A percentile compares a stretch with the other conserved stretches of the same genome.
Evolutionary conservation across 2,888 invertebrate genomes (phyloP).

Genomic region (Heteromurus nitidus): DNA sequence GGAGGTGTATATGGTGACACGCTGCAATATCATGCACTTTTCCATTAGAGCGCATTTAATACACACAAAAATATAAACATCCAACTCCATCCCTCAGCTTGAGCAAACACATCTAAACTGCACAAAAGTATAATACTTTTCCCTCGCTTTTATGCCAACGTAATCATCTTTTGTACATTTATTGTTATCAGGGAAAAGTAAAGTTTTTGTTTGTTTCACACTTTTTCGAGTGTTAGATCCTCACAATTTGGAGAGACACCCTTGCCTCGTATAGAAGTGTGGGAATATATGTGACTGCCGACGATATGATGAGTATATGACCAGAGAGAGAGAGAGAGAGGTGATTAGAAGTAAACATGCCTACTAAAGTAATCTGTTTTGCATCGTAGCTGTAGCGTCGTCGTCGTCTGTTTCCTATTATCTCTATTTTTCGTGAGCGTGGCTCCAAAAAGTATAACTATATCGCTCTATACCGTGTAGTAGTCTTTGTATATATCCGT

Average conservation of each 20-base stretch:
- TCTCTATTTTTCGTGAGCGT: slow-evolving; percentile 11
- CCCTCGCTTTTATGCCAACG: slow-evolving; percentile 11
- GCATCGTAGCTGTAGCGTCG: slow-evolving; percentile 2
- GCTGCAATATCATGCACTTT: not conserved
- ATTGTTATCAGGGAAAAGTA: not conserved
- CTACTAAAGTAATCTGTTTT: not conserved
- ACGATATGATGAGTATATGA: slow-evolving; percentile 13
- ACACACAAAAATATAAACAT: not conserved
- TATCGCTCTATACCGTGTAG: too few relatives aligned
- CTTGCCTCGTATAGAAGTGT: too few relatives aligned
- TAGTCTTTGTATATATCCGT: too few relatives aligned
- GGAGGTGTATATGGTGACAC: too few relatives aligned
- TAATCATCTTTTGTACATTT: slow-evolving; percentile 1
- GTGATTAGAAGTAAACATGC: slow-evolving; percentile 27
- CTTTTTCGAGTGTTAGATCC: not conserved
- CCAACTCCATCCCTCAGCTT: not conserved
- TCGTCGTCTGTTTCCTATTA: not conserved
- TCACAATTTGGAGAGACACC: too few relatives aligned
- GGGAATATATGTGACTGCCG: too few relatives aligned
- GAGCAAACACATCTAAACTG: not conserved
- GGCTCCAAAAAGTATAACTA: slow-evolving; percentile 2
- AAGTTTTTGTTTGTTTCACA: slow-evolving; percentile 20
- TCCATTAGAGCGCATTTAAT: not conserved
- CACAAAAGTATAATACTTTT: slow-evolving; percentile 6
- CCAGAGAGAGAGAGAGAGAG: too few relatives aligned